phyloP scores from a whole-genome alignment of 1,140 invertebrate genomes.

The Apis mellifera region Amel_HAv3.1 CM009936.2:2899501-2900000 shows the following conservation, averaged over 20 bases:
- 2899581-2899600: slow-evolving; percentile 15
- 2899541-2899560: neutral
- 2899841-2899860: neutral
- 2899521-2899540: neutral
- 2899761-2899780: slow-evolving; percentile 20
- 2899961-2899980: too few relatives aligned
- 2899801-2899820: slow-evolving; percentile 3
- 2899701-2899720: slow-evolving; percentile 11
- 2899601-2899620: slow-evolving; percentile 28
- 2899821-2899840: neutral
- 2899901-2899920: too few relatives aligned
- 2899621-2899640: slow-evolving; percentile 47
- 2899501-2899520: slow-evolving; percentile 20
- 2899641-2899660: slow-evolving; percentile 39
- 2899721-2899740: slow-evolving; percentile 12
- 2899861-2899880: too few relatives aligned
- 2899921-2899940: too few relatives aligned
- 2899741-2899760: slow-evolving; percentile 30
- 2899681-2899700: slow-evolving; percentile 59
- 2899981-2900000: neutral
- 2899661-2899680: slow-evolving; percentile 53
- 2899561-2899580: slow-evolving; percentile 35
- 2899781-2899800: slow-evolving; percentile 21
- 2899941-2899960: too few relatives aligned
- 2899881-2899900: too few relatives aligned